Base-by-base conservation (phyloP, 2,797 vertebrate species). In the Arremon aurantiirostris region DNA sequence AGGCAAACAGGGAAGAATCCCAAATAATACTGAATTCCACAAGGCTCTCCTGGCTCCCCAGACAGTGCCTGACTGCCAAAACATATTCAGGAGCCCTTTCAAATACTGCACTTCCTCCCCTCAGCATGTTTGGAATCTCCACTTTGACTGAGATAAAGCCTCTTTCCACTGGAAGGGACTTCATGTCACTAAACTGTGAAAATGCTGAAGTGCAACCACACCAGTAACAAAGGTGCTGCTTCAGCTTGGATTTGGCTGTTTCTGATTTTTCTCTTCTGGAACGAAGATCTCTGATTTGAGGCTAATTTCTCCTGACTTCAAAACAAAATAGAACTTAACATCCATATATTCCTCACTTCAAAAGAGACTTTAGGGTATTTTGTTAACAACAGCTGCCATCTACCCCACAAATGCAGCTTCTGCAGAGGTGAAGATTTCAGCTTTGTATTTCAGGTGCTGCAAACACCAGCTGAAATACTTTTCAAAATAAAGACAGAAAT, bases 381-480 rank as follows among this genome's bases (percentile, higher is more conserved):
- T 82, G 60, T 61, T 55, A 69, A 60, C 9, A 89, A 71, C 89
- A 96, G 91, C 89, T 52, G 14, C 82, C 66, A 82, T 32, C 60
- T 71, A 65, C 32, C 69, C 52, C 59, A 69, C 34, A 79, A 85
- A 94, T 23, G 17, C 22, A 76, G 64, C 47, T 89, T 69, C 52
- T 83, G 9, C 41, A 47, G 60, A 87, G 47, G 35, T 42, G 69
- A 57, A 63, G 27, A 68, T 80, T 86, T 83, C 69, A 77, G 59
- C 42, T 90, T 88, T 6, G 16, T 42, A 44, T 87, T 87, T 92
- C 93, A 92, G 92, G 73, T 75, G 68, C 65, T 95, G 94, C 77
- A 77, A 70, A 82, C 46, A 89, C 8, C 78, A 94, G 61, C 91
- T 90, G 91, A 96, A 89, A 93, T 34, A 59, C 56, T 77, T 64